phyloP scores from a whole-genome alignment of 2,113 vertebrate species.

The Macaca nemestrina region DNA sequence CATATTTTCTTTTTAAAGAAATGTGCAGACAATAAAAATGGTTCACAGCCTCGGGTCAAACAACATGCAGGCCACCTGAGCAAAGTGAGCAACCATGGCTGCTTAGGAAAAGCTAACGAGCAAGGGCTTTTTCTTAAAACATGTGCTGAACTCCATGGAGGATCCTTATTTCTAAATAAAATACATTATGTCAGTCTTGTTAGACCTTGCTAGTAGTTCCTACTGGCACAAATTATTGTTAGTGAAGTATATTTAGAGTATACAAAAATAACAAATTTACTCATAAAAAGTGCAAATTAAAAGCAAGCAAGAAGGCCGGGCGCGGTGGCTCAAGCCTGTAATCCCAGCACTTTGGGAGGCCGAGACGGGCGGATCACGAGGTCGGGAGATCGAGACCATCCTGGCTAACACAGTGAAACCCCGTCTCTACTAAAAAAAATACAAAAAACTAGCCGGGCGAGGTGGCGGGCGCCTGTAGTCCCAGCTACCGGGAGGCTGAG shows the following conservation, averaged over 20 bases:
- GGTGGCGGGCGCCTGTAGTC: no score
- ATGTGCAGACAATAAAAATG: not conserved
- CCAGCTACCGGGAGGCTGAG: no score
- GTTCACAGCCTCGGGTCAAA: rapidly evolving
- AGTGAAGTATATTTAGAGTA: not conserved
- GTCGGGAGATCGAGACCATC: no score
- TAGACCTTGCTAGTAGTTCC: rapidly evolving
- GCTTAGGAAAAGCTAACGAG: rapidly evolving
- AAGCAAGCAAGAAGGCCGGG: not conserved
- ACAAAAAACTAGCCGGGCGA: no score
- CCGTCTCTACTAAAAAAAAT: no score
- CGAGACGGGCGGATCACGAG: no score
- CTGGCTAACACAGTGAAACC: no score
- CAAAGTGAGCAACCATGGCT: rapidly evolving
- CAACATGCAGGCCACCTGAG: not conserved
- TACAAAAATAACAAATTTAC: not conserved
- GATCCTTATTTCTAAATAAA: not conserved
- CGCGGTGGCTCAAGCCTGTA: no score
- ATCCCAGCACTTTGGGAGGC: no score
- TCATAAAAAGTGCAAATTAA: not conserved
- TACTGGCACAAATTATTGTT: rapidly evolving
- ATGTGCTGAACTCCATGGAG: rapidly evolving
- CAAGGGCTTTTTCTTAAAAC: not conserved
- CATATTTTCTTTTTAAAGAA: not conserved
- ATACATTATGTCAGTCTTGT: rapidly evolving